These are phyloP conservation scores for Heliothis peltigera DNA, from an alignment of 2,888 invertebrate species.

Conservation along the genomic window DNA sequence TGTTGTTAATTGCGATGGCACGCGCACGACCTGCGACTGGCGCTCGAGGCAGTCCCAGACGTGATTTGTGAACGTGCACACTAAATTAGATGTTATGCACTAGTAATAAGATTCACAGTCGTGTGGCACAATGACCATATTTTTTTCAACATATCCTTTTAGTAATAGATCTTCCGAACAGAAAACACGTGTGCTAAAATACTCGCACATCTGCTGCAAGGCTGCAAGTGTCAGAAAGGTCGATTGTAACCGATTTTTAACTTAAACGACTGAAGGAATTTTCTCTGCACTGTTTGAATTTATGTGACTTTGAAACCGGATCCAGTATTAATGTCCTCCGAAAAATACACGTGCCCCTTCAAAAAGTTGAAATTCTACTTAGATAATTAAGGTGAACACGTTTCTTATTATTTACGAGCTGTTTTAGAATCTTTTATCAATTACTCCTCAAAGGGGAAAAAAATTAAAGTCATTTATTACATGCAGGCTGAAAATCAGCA, in stretches of 20 bases:
- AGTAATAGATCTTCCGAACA: not conserved
- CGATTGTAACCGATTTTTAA: not conserved
- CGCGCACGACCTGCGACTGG: conserved; percentile 64
- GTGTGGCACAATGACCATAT: not conserved
- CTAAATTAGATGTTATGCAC: conserved; percentile 34
- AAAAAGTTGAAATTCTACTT: conserved; percentile 56
- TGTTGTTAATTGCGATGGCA: conserved; percentile 70
- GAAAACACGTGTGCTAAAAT: conserved; percentile 23
- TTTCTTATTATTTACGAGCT: conserved; percentile 40
- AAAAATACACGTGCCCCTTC: conserved; percentile 29
- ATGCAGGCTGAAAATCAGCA: no score
- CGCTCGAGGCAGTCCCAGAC: conserved; percentile 8
- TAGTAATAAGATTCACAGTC: not conserved
- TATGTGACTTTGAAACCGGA: conserved; percentile 52
- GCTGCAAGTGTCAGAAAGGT: conserved; percentile 8
- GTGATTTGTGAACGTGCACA: not conserved
- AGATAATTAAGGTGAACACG: conserved; percentile 62
- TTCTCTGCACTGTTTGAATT: conserved; percentile 12
- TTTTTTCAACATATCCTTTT: conserved; percentile 15
- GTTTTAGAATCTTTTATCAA: not conserved
- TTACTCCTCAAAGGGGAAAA: no score
- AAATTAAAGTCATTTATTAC: no score
- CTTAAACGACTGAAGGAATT: not conserved
- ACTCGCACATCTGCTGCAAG: conserved; percentile 2
- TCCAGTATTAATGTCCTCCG: conserved; percentile 34